Evolutionary conservation across 2,797 vertebrate species (phyloP), one percentile per base, ranked within the genome.

Genomic region (Sciaenops ocellatus): DNA sequence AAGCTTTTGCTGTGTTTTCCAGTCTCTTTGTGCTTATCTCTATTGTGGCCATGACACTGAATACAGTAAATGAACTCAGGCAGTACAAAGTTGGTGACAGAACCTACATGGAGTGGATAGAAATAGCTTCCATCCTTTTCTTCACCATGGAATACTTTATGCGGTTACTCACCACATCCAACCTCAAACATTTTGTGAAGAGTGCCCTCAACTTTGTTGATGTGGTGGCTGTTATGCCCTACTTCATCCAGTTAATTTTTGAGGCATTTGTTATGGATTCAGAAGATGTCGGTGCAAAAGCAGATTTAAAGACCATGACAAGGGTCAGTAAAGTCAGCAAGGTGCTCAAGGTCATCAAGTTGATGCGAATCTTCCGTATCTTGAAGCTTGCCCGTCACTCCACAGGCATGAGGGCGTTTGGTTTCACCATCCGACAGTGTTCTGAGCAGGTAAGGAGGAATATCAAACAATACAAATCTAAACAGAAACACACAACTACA

Each of bases 281-380:
- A 0, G 96, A 96, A 46, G 90, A 82, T 0, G 0, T 90, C 5
- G 85, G 83, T 1, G 95, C 95, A 57, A 94, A 97, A 10, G 96
- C 96, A 64, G 97, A 98, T 75, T 84, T 98, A 76, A 97, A 97
- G 85, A 90, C 96, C 67, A 94, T 98, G 95, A 90, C 96, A 24
- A 95, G 95, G 10, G 96, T 98, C 74, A 97, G 97, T 76, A 98
- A 98, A 89, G 90, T 98, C 89, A 97, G 97, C 85, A 98, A 98
- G 76, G 95, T 98, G 55, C 96, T 98, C 60, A 97, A 97, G 90
- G 94, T 98, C 5, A 94, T 98, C 78, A 97, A 97, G 77, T 87
- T 98, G 71, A 97, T 98, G 97, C 95, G 97, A 30, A 98, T 98
- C 90, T 98, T 98, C 87, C 95, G 97, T 30, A 97, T 98, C 87